These are phyloP conservation scores for Ceratitis capitata DNA, from an alignment of 1,140 invertebrate genomes.

Conservation along the genomic window DNA sequence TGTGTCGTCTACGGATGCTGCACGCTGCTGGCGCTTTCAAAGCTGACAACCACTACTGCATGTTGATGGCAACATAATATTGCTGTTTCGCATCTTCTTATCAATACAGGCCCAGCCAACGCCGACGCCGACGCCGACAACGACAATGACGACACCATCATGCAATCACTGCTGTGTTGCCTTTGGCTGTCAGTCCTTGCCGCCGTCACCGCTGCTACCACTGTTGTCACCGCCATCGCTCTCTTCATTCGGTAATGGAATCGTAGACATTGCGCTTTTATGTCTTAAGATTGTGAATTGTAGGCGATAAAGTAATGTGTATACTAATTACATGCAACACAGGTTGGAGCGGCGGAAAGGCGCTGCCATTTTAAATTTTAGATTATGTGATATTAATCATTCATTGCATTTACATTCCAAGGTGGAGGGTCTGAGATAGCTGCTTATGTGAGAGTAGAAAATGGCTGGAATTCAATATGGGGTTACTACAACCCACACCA, in stretches of 20 bases:
- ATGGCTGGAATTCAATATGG: no score
- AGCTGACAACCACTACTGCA: background rate
- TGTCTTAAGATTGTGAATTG: conserved; percentile 14
- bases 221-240: no score
- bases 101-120: background rate
- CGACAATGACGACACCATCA: background rate
- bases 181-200: background rate
- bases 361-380: background rate
- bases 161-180: background rate
- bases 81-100: background rate
- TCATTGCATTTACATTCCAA: background rate
- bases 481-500: no score
- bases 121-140: background rate
- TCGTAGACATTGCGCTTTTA: conserved; percentile 31
- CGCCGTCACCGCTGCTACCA: no score
- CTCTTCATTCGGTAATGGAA: background rate
- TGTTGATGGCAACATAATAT: background rate
- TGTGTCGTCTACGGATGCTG: background rate
- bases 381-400: conserved; percentile 11
- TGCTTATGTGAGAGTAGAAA: no score
- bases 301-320: conserved; percentile 14
- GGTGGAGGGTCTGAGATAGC: background rate
- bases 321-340: conserved; percentile 2
- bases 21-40: conserved; percentile 4
- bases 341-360: background rate